phyloP scores from a whole-genome alignment of 2,888 invertebrate genomes.

The Marronus borbonicus region DNA sequence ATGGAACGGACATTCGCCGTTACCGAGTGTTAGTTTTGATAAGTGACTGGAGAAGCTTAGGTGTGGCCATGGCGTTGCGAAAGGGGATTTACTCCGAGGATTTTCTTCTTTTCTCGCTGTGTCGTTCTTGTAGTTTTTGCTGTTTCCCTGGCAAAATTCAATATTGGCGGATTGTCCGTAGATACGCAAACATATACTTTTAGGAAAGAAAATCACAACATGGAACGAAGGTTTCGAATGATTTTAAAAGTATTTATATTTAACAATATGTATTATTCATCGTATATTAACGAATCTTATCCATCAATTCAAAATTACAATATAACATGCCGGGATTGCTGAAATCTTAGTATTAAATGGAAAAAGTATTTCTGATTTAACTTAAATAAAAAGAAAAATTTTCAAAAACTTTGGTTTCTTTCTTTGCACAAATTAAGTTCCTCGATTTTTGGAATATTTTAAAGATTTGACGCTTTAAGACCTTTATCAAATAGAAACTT shows the following conservation, averaged over 20 bases:
- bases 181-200: constrained; percentile 45
- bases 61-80: constrained; percentile 61
- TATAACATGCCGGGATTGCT: too few relatives aligned
- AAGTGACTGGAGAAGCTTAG: constrained; percentile 63
- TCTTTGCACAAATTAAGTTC: too few relatives aligned
- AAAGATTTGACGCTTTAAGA: too few relatives aligned
- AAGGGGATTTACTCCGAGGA: constrained; percentile 63
- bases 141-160: constrained; percentile 56
- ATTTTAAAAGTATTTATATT: not conserved
- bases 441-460: too few relatives aligned
- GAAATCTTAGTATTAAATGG: too few relatives aligned
- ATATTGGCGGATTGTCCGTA: constrained; percentile 51
- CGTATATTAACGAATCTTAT: too few relatives aligned
- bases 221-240: not conserved
- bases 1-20: constrained; percentile 51
- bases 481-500: too few relatives aligned
- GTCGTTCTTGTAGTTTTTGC: constrained; percentile 59
- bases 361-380: too few relatives aligned
- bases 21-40: constrained; percentile 60
- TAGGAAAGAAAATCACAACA: not conserved
- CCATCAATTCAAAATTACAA: too few relatives aligned
- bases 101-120: constrained; percentile 62
- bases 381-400: too few relatives aligned
- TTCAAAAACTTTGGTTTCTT: too few relatives aligned
- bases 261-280: too few relatives aligned